Evolutionary conservation across 2,888 invertebrate species (phyloP).

Genomic region (Phrixothrix hirtus): DNA sequence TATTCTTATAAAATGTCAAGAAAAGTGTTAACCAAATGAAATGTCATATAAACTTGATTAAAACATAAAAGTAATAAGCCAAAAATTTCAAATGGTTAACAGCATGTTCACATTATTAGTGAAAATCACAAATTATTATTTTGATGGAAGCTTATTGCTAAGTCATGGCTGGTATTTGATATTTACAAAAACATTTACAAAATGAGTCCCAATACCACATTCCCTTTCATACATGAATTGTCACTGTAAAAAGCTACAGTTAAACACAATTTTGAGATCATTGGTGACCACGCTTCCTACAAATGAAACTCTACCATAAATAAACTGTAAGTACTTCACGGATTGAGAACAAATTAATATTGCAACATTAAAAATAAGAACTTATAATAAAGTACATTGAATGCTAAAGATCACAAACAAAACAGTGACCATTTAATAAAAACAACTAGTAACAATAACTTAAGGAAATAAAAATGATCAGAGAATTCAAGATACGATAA

Average conservation of each 20-base stretch:
- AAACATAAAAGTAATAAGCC: neutral
- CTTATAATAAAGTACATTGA: constrained; percentile 36
- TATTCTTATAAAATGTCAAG: too few relatives aligned
- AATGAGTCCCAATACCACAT: constrained; percentile 38
- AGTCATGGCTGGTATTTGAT: constrained; percentile 51
- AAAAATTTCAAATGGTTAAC: constrained; percentile 26
- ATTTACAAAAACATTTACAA: constrained; percentile 50
- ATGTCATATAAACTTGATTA: neutral
- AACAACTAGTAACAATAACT: constrained; percentile 38
- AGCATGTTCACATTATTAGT: constrained; percentile 17
- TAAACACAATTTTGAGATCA: constrained; percentile 52
- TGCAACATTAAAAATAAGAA: constrained; percentile 44
- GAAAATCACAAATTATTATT: constrained; percentile 23
- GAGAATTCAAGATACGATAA: constrained; percentile 33
- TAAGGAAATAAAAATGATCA: constrained; percentile 33
- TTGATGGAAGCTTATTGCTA: constrained; percentile 38
- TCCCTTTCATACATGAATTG: constrained; percentile 27
- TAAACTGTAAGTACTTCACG: constrained; percentile 38
- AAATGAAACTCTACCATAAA: constrained; percentile 35
- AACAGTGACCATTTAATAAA: constrained; percentile 40
- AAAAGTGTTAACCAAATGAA: constrained; percentile 6
- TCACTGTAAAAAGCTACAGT: constrained; percentile 24
- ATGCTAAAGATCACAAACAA: constrained; percentile 49
- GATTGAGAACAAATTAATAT: constrained; percentile 42
- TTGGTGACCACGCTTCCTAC: constrained; percentile 43